These are phyloP conservation scores for Ispidina lecontei DNA, from an alignment of 2,797 vertebrate genomes.

Conservation along the genomic window DNA sequence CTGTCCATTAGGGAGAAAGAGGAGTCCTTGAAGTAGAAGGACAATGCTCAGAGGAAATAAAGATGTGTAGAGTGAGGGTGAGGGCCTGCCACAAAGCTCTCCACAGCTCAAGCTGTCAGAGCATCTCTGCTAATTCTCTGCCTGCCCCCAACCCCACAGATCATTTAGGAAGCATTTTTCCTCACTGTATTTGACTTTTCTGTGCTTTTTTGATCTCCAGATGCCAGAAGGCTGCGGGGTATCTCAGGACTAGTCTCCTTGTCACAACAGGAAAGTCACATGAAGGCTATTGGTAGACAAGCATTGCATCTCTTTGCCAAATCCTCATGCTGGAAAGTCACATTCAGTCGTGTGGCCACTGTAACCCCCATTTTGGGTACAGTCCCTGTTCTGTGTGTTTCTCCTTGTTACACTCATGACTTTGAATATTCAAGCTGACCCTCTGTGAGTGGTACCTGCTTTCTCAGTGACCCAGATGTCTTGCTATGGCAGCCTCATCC, in stretches of 20 bases:
- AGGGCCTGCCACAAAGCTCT: not conserved
- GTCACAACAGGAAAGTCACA: not conserved
- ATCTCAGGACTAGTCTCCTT: not conserved
- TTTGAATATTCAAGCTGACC: not conserved
- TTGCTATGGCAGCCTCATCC: not conserved
- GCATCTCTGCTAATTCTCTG: not conserved
- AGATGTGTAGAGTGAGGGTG: not conserved
- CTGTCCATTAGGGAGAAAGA: not conserved
- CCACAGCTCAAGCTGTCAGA: not conserved
- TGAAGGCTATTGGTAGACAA: fast-evolving
- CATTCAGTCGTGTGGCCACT: not conserved
- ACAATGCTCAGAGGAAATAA: not conserved
- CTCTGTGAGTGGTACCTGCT: not conserved
- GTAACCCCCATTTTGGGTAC: not conserved
- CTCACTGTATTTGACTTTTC: not conserved
- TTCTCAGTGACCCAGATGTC: not conserved
- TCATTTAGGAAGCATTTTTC: not conserved
- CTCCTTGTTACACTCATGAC: not conserved
- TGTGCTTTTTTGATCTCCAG: not conserved
- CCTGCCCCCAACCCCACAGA: fast-evolving
- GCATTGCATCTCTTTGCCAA: not conserved
- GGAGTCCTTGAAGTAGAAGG: not conserved
- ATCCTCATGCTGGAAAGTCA: not conserved
- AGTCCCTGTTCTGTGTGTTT: not conserved
- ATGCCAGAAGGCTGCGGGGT: not conserved